Base-by-base conservation (phyloP, 2,888 invertebrate species). In the Morpho achilles region DNA sequence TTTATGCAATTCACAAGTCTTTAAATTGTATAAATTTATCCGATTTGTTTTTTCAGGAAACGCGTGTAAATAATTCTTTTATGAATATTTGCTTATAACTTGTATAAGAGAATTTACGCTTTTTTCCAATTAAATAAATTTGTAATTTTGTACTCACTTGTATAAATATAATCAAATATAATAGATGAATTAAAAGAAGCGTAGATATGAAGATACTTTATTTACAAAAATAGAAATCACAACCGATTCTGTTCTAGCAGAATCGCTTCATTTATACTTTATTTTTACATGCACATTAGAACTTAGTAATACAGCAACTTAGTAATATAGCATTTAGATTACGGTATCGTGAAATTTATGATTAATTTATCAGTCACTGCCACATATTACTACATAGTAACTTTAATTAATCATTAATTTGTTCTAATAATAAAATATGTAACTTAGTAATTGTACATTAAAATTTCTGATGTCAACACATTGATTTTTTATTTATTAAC, bases 211-310 rank as follows among this genome's bases (percentile, higher is more conserved):
- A 68, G 58, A 79, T 76, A 70, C 71, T 87, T 87, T 89, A 89
- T 87, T 87, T 87, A 88, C 87, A 89, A 88, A 87, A 88, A 84
- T 87, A 87, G 79, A 84, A 84, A 84, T 76, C 69, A 77, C 76
- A 73, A 59, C 75, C 61, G 66, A 65, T 67, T 75, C 72, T 75
- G 75, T 71, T 45, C 73, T 76, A 73, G 73, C 66, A 65, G 62
- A 76, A 75, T 68, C 72, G 70, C 68, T 72, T 74, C 75, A 69
- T 72, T 70, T 68, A 66, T 69, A 70, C 71, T 67, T 72, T 69
- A 72, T 70, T 72, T 73, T 69, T 75, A 77, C 78, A 79, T 79
- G 79, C 81, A 83, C 84, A 45, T 43, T 10, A 45, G 45, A 9
- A 45, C 45, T 45, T 45, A 43, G 8, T n/a, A 10, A 45, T 45